These are phyloP conservation scores for Agelaius phoeniceus DNA, from an alignment of 2,113 vertebrate species.

Conservation along the genomic window DNA sequence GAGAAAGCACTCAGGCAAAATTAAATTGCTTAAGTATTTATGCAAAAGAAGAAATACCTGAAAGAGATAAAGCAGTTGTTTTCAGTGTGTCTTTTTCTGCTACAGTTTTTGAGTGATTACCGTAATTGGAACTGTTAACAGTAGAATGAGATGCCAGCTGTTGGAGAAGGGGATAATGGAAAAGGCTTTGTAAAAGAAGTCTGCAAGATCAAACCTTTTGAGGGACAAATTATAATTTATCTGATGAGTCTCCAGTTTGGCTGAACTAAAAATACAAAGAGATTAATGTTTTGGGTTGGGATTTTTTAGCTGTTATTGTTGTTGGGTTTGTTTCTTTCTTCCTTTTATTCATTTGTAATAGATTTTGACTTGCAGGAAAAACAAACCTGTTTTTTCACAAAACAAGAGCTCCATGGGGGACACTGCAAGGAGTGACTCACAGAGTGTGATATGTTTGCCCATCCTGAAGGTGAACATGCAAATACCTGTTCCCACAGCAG, in stretches of 20 bases:
- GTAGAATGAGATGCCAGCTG: constrained; percentile 42
- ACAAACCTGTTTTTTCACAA: not conserved
- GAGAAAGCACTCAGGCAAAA: constrained; percentile 7
- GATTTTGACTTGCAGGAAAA: not conserved
- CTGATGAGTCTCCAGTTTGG: not conserved
- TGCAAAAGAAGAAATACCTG: constrained; percentile 3
- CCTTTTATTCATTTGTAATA: not conserved
- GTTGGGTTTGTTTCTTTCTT: not conserved
- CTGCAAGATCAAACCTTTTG: constrained; percentile 3
- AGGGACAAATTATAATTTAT: not conserved
- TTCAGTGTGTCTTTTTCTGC: constrained; percentile 3
- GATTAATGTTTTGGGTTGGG: not conserved
- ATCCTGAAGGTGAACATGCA: not conserved
- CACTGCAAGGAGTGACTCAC: not conserved
- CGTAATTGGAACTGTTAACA: constrained; percentile 45
- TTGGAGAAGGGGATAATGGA: constrained; percentile 16
- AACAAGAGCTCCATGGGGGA: not conserved
- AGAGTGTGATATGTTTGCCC: not conserved
- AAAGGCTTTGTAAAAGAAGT: constrained; percentile 19
- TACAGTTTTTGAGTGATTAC: constrained; percentile 38
- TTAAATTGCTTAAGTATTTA: constrained; percentile 43
- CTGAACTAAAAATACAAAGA: not conserved
- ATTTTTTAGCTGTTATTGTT: not conserved
- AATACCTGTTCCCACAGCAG: not conserved
- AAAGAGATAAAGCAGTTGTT: constrained; percentile 39